A percentile compares a stretch with the other conserved stretches of the same genome.
These are phyloP conservation scores for Pluvianellus socialis DNA, from an alignment of 2,113 vertebrate genomes.

Conservation along the genomic window DNA sequence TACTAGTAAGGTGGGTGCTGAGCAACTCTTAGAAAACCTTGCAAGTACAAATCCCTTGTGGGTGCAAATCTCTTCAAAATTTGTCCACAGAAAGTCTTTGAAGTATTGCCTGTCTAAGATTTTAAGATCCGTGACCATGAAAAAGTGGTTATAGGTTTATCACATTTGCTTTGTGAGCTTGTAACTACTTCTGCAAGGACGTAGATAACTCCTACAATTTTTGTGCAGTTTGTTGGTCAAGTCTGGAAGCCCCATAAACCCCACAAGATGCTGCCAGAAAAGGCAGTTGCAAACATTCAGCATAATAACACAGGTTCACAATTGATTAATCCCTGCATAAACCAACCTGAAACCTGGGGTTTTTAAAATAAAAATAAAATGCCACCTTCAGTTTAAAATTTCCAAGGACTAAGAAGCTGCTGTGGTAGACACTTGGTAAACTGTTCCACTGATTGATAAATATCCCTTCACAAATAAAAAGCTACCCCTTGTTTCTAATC, in stretches of 20 bases:
- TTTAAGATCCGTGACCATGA: not conserved
- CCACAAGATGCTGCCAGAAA: not conserved
- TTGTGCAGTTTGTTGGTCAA: not conserved
- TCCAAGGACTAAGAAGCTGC: not conserved
- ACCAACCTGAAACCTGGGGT: not conserved
- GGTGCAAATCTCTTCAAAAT: not conserved
- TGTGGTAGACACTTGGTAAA: not conserved
- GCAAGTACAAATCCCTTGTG: not conserved
- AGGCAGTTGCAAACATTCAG: not conserved
- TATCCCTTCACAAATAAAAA: not conserved
- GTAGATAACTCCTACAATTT: not conserved
- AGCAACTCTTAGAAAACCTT: not conserved
- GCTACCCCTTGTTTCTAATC: not conserved
- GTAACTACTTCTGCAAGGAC: not conserved
- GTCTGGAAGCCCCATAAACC: not conserved
- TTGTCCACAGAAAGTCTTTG: not conserved
- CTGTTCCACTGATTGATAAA: not conserved
- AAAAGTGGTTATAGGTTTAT: not conserved
- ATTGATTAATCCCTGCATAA: not conserved
- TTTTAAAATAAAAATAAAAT: not conserved
- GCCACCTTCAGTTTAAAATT: not conserved
- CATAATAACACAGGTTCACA: not conserved
- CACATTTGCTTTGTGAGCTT: not conserved
- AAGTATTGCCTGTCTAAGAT: not conserved
- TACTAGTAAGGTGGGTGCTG: not conserved